These are phyloP conservation scores for Apogon talboti DNA, from an alignment of 2,797 vertebrate genomes.

Conservation along the genomic window DNA sequence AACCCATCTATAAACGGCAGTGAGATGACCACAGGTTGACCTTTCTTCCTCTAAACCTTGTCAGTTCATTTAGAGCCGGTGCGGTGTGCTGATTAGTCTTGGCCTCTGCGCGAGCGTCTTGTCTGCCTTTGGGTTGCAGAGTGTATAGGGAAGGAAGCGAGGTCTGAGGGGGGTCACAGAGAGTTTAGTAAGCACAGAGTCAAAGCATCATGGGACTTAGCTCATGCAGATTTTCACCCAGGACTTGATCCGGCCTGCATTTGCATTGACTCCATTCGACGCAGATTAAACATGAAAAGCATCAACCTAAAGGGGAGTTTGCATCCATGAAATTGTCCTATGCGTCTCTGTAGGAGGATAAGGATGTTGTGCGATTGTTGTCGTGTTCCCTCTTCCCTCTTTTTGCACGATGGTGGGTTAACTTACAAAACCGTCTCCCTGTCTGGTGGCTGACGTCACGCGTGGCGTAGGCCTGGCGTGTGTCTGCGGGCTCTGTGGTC, in stretches of 20 bases:
- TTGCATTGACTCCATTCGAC: slow-evolving; percentile 39
- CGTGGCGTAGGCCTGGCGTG: slow-evolving; percentile 58
- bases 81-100: slow-evolving; percentile 35
- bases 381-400: slow-evolving; percentile 59
- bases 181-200: slow-evolving; percentile 75
- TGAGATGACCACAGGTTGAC: slow-evolving; percentile 47
- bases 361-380: slow-evolving; percentile 28
- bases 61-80: slow-evolving; percentile 29
- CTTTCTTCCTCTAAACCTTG: slow-evolving; percentile 54
- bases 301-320: slow-evolving; percentile 35
- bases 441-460: slow-evolving; percentile 74
- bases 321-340: slow-evolving; percentile 21
- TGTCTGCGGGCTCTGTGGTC: slow-evolving; percentile 61
- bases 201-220: slow-evolving; percentile 54
- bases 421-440: slow-evolving; percentile 73
- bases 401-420: slow-evolving; percentile 29
- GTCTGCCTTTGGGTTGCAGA: slow-evolving; percentile 40
- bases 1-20: slow-evolving; percentile 18
- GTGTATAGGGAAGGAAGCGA: slow-evolving; percentile 56
- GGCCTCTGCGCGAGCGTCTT: slow-evolving; percentile 33
- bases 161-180: slow-evolving; percentile 58
- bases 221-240: slow-evolving; percentile 53
- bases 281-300: slow-evolving; percentile 39
- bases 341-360: slow-evolving; percentile 26
- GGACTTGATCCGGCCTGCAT: not conserved